These are phyloP conservation scores for Dendrolimus punctatus DNA, from an alignment of 1,140 invertebrate species.

Conservation along the genomic window DNA sequence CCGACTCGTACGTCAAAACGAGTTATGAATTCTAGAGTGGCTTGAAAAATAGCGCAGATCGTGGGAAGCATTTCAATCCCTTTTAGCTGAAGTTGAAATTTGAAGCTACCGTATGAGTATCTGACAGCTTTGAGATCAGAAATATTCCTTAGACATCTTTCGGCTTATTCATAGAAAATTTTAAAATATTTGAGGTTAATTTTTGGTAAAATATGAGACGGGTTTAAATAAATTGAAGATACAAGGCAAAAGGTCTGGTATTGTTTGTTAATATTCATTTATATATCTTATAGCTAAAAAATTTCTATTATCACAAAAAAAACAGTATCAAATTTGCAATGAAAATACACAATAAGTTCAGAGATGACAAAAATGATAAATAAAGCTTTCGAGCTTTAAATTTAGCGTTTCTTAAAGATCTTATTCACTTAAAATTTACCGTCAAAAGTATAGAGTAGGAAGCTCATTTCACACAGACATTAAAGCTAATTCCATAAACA, in stretches of 20 bases:
- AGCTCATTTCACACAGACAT: neutral
- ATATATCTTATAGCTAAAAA: too few relatives aligned
- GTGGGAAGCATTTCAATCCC: conserved; percentile 10
- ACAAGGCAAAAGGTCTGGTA: too few relatives aligned
- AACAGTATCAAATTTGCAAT: too few relatives aligned
- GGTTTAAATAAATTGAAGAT: neutral
- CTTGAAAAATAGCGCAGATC: conserved; percentile 30
- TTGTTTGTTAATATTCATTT: too few relatives aligned
- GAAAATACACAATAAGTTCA: too few relatives aligned
- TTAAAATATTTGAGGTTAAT: neutral
- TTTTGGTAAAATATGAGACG: neutral
- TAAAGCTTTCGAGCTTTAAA: too few relatives aligned
- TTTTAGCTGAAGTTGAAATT: conserved; percentile 3
- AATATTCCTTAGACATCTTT: neutral
- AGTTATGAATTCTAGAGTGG: conserved; percentile 39
- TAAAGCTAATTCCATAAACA: conserved; percentile 21
- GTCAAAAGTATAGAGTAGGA: too few relatives aligned
- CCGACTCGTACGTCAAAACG: conserved; percentile 20
- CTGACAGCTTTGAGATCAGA: conserved; percentile 1
- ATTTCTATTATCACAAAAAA: too few relatives aligned
- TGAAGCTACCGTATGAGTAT: neutral
- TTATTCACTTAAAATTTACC: too few relatives aligned
- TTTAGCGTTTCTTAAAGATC: too few relatives aligned
- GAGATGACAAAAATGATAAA: too few relatives aligned
- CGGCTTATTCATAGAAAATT: conserved; percentile 2